phyloP scores from a whole-genome alignment of 2,888 invertebrate genomes.

The Chrysolina haemoptera region DNA sequence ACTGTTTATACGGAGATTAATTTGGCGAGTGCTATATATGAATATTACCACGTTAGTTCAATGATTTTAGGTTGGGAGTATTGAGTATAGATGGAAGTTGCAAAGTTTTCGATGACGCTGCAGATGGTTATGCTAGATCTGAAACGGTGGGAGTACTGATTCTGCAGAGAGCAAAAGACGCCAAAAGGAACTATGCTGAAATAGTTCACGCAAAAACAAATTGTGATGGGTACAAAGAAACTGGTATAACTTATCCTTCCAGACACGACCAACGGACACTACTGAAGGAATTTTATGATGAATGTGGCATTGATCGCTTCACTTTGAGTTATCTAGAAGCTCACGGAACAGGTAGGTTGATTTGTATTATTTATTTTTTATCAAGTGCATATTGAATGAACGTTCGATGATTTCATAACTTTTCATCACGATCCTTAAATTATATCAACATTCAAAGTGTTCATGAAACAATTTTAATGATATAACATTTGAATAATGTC shows the following conservation, averaged over 20 bases:
- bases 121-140: constrained; percentile 87
- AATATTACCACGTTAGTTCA: no score
- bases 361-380: background rate
- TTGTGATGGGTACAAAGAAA: constrained; percentile 66
- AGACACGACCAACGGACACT: constrained; percentile 75
- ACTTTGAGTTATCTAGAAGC: constrained; percentile 87
- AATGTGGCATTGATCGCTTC: constrained; percentile 80
- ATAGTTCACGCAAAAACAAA: constrained; percentile 65
- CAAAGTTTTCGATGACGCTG: constrained; percentile 90
- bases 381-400: no score
- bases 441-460: no score
- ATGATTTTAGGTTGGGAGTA: constrained; percentile 75
- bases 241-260: constrained; percentile 67
- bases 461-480: no score
- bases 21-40: no score
- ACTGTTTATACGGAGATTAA: no score
- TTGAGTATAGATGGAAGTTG: constrained; percentile 89
- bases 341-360: constrained; percentile 80
- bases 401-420: no score
- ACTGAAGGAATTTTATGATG: constrained; percentile 77
- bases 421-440: no score
- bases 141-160: constrained; percentile 82
- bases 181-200: constrained; percentile 72
- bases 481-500: no score
- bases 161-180: constrained; percentile 77